A percentile compares a stretch with the other conserved stretches of the same genome.
phyloP scores from a whole-genome alignment of 2,797 vertebrate genomes.

The Rhodeus uyekii region DNA sequence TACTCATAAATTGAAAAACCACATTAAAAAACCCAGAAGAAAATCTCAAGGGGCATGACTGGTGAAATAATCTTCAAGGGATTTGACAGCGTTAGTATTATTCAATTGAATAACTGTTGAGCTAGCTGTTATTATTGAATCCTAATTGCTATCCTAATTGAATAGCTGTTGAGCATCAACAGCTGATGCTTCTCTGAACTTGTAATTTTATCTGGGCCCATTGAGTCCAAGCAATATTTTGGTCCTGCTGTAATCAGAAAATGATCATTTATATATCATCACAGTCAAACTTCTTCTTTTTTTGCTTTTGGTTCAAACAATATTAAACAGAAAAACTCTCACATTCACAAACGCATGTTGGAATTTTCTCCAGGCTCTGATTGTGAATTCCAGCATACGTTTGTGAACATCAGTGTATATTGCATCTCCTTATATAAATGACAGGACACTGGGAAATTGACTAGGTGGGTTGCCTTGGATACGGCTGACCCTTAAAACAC shows the following conservation, averaged over 20 bases:
- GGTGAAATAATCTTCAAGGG: no score
- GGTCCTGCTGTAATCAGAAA: not conserved
- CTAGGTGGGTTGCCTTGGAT: slow-evolving; percentile 52
- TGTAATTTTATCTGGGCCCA: not conserved
- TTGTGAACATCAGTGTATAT: slow-evolving; percentile 43
- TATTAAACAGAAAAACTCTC: slow-evolving; percentile 2
- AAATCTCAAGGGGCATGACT: no score
- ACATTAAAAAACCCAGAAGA: no score
- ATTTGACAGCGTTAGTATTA: not conserved
- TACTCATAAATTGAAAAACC: no score
- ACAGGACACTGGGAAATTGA: slow-evolving; percentile 50
- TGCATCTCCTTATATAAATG: slow-evolving; percentile 39
- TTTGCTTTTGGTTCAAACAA: not conserved
- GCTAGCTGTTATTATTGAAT: no score
- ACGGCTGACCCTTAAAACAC: slow-evolving; percentile 40
- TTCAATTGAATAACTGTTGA: no score
- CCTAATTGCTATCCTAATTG: no score
- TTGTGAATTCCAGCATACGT: slow-evolving; percentile 38
- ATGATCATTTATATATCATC: not conserved
- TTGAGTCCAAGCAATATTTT: not conserved
- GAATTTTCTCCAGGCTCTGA: slow-evolving; percentile 33
- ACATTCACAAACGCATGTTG: not conserved
- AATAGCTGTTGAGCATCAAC: no score
- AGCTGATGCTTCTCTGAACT: not conserved
- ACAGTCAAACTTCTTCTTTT: not conserved